Conservation (phyloP, 37 sponge, comb jelly and placozoan species). For the Cladorhizidae sp. region DNA sequence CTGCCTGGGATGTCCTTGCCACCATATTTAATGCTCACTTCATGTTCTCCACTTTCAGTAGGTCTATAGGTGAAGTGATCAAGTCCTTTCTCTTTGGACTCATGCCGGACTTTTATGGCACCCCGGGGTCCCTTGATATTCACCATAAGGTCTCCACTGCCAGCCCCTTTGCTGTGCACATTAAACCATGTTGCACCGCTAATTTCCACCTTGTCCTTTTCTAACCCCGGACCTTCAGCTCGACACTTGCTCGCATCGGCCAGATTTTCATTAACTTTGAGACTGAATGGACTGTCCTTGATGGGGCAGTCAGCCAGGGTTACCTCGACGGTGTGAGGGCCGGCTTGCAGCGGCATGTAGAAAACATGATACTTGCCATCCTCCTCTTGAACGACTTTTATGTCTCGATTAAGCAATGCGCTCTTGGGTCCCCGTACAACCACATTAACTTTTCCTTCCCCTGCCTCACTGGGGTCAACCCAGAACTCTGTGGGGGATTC, state of each 20-base stretch:
- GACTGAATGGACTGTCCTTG: constrained; percentile 88
- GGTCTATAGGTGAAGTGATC: constrained; percentile 74
- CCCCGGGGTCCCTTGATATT: constrained; percentile 77
- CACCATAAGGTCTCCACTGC: constrained; percentile 82
- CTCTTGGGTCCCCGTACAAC: constrained; percentile 85
- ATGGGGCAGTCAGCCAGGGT: constrained; percentile 74
- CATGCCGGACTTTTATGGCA: constrained; percentile 24
- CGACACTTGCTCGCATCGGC: constrained; percentile 87
- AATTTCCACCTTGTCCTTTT: constrained; percentile 69
- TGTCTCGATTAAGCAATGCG: constrained; percentile 34
- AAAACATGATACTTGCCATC: constrained; percentile 67
- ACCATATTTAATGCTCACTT: constrained; percentile 84
- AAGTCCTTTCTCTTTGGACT: constrained; percentile 53
- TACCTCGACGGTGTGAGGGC: constrained; percentile 72
- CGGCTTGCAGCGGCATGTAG: constrained; percentile 67
- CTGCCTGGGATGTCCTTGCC: constrained; percentile 89
- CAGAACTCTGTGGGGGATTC: constrained; percentile 84
- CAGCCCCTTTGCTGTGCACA: constrained; percentile 89
- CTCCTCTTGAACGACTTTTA: constrained; percentile 41
- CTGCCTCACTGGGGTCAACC: constrained; percentile 88
- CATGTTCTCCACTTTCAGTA: constrained; percentile 75
- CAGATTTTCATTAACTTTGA: constrained; percentile 60
- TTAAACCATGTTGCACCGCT: constrained; percentile 78
- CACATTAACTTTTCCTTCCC: constrained; percentile 79
- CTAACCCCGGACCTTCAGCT: constrained; percentile 92